Evolutionary conservation across 2,797 vertebrate species (phyloP).

Genomic region (Spatula clypeata): DNA sequence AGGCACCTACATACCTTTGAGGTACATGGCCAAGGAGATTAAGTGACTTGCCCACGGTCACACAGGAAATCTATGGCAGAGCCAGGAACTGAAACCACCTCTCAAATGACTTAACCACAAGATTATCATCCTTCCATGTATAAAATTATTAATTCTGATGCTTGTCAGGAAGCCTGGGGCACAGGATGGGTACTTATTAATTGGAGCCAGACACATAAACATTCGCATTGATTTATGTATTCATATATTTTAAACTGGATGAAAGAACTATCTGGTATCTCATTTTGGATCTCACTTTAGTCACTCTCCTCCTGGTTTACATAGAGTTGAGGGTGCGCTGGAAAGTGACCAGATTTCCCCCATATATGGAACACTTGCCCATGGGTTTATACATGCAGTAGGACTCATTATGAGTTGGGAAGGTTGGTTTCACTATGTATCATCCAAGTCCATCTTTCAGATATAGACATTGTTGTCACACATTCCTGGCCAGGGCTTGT

Average conservation of each 20-base stretch:
- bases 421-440: background rate
- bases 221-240: constrained; percentile 69
- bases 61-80: constrained; percentile 53
- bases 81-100: constrained; percentile 65
- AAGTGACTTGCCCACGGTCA: constrained; percentile 58
- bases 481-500: constrained; percentile 10
- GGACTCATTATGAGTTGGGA: background rate
- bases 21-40: constrained; percentile 46
- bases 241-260: constrained; percentile 71
- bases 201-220: constrained; percentile 73
- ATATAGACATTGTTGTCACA: constrained; percentile 37
- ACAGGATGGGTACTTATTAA: constrained; percentile 74
- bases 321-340: constrained; percentile 41
- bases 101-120: constrained; percentile 70
- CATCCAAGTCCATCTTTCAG: constrained; percentile 14
- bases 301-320: constrained; percentile 50
- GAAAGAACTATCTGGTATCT: constrained; percentile 69
- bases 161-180: constrained; percentile 68
- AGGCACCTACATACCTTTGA: constrained; percentile 70
- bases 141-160: constrained; percentile 77
- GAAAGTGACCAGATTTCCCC: constrained; percentile 34
- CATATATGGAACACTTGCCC: background rate
- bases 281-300: constrained; percentile 56
- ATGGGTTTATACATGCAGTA: constrained; percentile 23
- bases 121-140: constrained; percentile 62